These are phyloP conservation scores for Tragelaphus buxtoni DNA, from an alignment of 2,113 vertebrate species.

Conservation along the genomic window DNA sequence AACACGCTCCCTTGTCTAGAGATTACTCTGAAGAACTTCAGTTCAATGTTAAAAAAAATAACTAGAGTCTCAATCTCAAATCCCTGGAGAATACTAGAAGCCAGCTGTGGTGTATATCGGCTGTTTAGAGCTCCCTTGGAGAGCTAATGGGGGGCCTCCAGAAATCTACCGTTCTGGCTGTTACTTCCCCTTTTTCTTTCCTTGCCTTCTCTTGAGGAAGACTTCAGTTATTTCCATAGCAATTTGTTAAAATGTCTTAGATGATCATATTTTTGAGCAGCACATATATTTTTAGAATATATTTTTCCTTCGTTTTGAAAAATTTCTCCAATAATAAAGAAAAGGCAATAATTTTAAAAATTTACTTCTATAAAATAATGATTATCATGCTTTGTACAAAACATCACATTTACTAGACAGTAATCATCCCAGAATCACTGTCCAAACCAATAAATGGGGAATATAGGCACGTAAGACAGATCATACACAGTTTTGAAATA, in stretches of 20 bases:
- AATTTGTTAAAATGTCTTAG: not conserved
- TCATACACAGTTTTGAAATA: not conserved
- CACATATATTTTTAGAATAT: not conserved
- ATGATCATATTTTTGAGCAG: not conserved
- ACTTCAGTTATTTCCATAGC: conserved; percentile 2
- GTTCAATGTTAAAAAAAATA: not conserved
- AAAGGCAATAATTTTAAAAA: conserved; percentile 11
- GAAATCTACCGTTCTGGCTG: not conserved
- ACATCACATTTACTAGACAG: not conserved
- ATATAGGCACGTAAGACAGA: not conserved
- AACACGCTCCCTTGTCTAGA: not conserved
- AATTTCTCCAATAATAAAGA: conserved; percentile 26
- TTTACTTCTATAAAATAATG: conserved; percentile 44
- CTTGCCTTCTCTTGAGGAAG: not conserved
- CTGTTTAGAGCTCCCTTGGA: too few relatives aligned
- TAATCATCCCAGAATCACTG: conserved; percentile 22
- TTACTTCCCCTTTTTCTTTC: not conserved
- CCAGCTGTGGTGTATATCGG: not conserved
- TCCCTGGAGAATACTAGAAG: not conserved
- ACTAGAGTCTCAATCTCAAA: not conserved
- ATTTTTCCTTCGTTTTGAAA: conserved; percentile 26
- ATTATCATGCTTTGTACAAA: conserved; percentile 13
- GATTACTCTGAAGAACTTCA: not conserved
- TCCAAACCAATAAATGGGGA: not conserved
- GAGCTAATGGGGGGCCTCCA: not conserved